Conservation (phyloP, 2,797 vertebrate species). For the Gymnothorax reevesii region DNA sequence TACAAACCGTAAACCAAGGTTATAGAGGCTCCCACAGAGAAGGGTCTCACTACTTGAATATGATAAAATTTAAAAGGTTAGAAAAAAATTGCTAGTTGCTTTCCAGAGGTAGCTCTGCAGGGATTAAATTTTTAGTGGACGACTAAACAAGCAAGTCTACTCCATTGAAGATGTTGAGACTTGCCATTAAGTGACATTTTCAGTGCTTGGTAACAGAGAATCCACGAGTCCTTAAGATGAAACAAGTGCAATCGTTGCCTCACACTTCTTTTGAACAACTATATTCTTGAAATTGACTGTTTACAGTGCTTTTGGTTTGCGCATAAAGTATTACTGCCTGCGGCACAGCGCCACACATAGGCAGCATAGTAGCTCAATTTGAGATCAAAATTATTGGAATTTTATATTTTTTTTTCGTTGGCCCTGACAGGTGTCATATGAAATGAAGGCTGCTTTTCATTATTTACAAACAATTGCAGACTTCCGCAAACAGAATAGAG, state of each 20-base stretch:
- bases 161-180: slow-evolving; percentile 6
- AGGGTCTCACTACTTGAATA: slow-evolving; percentile 34
- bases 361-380: not conserved
- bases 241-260: slow-evolving; percentile 20
- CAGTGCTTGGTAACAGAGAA: not conserved
- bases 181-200: slow-evolving; percentile 15
- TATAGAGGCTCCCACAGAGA: slow-evolving; percentile 7
- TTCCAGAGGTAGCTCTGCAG: slow-evolving; percentile 25
- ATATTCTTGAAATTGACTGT: slow-evolving; percentile 16
- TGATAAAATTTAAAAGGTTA: slow-evolving; percentile 7
- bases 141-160: not conserved
- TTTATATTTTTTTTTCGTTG: too few species aligned
- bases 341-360: not conserved
- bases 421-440: too few species aligned
- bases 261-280: slow-evolving; percentile 23
- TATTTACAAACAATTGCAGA: too few species aligned
- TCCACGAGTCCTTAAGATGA: slow-evolving; percentile 14
- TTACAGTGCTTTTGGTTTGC: slow-evolving; percentile 15
- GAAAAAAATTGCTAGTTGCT: not conserved
- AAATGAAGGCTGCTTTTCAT: too few species aligned
- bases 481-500: too few species aligned
- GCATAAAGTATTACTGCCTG: slow-evolving; percentile 1
- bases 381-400: not conserved
- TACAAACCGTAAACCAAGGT: slow-evolving; percentile 13
- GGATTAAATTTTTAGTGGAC: slow-evolving; percentile 23